Conservation (phyloP, 2,888 invertebrate species). For the Cosmopolites sordidus region DNA sequence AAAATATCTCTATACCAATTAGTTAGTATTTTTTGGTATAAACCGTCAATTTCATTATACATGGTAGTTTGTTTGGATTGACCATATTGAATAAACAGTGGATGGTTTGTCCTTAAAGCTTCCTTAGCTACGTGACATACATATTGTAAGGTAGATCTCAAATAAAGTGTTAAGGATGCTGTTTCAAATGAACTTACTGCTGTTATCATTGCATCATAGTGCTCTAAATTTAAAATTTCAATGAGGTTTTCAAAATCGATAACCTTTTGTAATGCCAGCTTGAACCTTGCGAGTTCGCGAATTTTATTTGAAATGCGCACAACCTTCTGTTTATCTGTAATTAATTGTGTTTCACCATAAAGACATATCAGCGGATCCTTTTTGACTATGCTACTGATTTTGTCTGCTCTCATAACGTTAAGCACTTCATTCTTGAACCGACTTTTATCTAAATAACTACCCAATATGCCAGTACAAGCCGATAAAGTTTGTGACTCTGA, state of each 20-base stretch:
- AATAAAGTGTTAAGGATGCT: conserved; percentile 26
- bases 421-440: conserved; percentile 29
- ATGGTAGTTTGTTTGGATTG: background rate
- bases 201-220: conserved; percentile 18
- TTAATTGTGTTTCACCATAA: conserved; percentile 27
- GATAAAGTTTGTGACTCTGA: background rate
- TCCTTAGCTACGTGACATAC: conserved; percentile 20
- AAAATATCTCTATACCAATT: background rate
- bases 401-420: conserved; percentile 30
- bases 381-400: conserved; percentile 27
- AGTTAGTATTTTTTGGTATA: background rate
- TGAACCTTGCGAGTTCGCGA: conserved; percentile 28
- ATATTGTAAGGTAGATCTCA: conserved; percentile 28
- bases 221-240: conserved; percentile 25
- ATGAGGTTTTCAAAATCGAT: conserved; percentile 14
- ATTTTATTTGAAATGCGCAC: conserved; percentile 29
- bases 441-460: conserved; percentile 14
- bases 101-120: background rate
- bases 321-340: conserved; percentile 30
- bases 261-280: conserved; percentile 18
- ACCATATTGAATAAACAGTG: background rate
- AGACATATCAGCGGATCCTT: conserved; percentile 29
- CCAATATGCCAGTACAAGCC: background rate
- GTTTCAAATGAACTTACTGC: conserved; percentile 26
- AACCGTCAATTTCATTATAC: background rate